Evolutionary conservation across 2,797 vertebrate genomes (phyloP), one percentile per base, ranked within the genome.

Genomic region (Oreortyx pictus): DNA sequence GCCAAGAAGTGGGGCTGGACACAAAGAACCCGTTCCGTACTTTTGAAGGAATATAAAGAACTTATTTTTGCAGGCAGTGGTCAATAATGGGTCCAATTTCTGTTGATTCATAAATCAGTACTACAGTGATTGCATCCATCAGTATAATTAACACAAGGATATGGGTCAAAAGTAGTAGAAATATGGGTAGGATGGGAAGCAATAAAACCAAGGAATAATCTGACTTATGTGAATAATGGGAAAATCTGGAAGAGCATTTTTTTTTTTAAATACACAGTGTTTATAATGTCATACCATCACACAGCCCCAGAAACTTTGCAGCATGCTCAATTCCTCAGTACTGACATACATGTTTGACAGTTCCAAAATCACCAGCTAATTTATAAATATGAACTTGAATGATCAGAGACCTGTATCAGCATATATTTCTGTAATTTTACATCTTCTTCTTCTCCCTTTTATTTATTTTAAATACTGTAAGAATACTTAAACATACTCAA

Each of bases 291-390:
- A 14, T 37, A 67, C 22, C 16, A 39, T 23, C 35, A 66, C 33
- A 41, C 47, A 61, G 14, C 29, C 4, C 14, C 6, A 19, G 11
- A 10, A 50, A 41, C 20, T 14, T 35, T 60, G 11, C 44, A 29
- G 31, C 0, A 0, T 19, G 9, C 35, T 66, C 64, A 54, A 41
- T 50, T 15, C 37, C 23, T 76, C 56, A 44, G 37, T 56, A 13
- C 9, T 62, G 47, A 82, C 19, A 4, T 18, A 19, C 24, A 35
- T 8, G 1, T 62, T 37, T 57, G 9, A 10, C 29, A 13, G 17
- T 33, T 74, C 60, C 68, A 84, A 78, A 67, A 65, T 9, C 67
- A 37, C 14, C 43, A 79, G 10, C 59, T 46, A 1, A 1, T 65
- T 49, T 60, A 68, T 61, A 79, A 86, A 64, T 11, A 25, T 1